These are phyloP conservation scores for Aspidoscelis tigris DNA, from an alignment of 2,113 vertebrate genomes.

Conservation along the genomic window DNA sequence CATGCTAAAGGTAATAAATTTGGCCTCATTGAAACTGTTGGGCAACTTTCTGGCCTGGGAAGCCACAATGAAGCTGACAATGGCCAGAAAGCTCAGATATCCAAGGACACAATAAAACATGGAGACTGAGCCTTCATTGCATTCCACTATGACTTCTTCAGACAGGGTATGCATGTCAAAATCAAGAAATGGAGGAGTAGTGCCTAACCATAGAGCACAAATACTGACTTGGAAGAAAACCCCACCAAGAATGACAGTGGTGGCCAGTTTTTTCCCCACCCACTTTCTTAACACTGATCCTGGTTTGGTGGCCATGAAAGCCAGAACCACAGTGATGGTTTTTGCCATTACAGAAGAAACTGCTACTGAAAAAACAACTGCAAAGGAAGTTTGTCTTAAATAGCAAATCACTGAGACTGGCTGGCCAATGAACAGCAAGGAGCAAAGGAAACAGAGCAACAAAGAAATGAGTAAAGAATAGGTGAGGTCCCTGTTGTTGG, in stretches of 20 bases:
- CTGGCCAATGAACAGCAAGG: neutral
- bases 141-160: neutral
- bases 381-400: neutral
- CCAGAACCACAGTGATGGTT: constrained; percentile 1
- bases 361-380: neutral
- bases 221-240: neutral
- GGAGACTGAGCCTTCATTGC: neutral
- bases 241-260: neutral
- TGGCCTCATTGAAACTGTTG: neutral
- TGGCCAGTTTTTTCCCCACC: neutral
- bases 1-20: constrained; percentile 1
- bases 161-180: neutral
- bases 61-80: neutral
- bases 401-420: neutral
- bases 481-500: neutral
- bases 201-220: neutral
- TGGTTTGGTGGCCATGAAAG: constrained; percentile 14
- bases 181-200: neutral
- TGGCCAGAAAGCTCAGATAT: neutral
- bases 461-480: neutral
- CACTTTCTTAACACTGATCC: neutral
- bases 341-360: neutral
- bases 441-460: neutral
- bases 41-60: neutral
- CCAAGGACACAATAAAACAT: constrained; percentile 10